Evolutionary conservation across 2,888 invertebrate species (phyloP).

Genomic region (Stratiomys singularior): DNA sequence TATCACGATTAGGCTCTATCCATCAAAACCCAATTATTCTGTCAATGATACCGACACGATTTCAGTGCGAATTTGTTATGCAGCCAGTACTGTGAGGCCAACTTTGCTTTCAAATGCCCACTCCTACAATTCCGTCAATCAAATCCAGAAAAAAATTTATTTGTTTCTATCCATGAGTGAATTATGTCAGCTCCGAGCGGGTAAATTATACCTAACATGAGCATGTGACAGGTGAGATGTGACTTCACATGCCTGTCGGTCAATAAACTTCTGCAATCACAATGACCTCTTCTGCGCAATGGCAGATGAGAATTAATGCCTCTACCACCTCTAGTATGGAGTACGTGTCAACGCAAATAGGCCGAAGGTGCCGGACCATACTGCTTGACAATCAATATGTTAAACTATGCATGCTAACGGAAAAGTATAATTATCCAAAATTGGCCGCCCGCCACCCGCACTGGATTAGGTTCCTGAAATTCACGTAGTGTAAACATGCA

Average conservation of each 20-base stretch:
- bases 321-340: neutral
- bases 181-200: conserved; percentile 13
- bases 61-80: neutral
- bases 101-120: neutral
- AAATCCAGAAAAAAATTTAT: neutral
- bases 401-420: conserved; percentile 3
- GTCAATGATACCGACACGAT: neutral
- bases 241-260: conserved; percentile 27
- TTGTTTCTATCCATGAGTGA: neutral
- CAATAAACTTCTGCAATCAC: conserved; percentile 26
- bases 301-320: neutral
- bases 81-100: no score
- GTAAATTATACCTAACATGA: neutral
- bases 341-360: neutral
- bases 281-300: conserved; percentile 23
- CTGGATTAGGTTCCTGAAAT: neutral
- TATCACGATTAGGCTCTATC: no score
- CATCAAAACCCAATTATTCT: neutral
- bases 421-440: neutral
- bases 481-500: no score
- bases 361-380: neutral
- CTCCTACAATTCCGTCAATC: neutral
- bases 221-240: conserved; percentile 31
- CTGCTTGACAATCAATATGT: neutral
- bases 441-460: neutral